Evolutionary conservation across 2,797 vertebrate genomes (phyloP).

Genomic region (Austrolebias charrua): DNA sequence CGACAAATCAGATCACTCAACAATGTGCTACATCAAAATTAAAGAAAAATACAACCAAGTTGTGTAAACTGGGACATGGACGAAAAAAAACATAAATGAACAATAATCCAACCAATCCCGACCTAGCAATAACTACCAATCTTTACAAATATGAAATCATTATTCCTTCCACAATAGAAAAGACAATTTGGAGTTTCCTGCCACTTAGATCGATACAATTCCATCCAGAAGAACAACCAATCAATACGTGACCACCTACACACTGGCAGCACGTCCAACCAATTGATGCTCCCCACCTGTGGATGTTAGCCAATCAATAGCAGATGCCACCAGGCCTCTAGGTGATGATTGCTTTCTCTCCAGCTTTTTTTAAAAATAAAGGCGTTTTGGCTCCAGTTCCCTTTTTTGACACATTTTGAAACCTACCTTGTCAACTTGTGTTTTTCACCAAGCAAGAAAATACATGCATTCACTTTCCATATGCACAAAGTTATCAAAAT

Average conservation of each 20-base stretch:
- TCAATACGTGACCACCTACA: constrained; percentile 67
- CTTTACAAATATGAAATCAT: constrained; percentile 58
- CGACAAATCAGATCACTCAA: constrained; percentile 6
- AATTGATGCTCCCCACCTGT: constrained; percentile 69
- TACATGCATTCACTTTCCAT: constrained; percentile 17
- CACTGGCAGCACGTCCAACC: constrained; percentile 44
- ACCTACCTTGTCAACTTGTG: constrained; percentile 36
- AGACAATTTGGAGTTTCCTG: constrained; percentile 35
- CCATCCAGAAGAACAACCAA: constrained; percentile 57
- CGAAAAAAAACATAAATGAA: background rate
- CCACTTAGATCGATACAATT: constrained; percentile 48
- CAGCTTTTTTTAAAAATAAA: constrained; percentile 36
- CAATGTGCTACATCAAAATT: constrained; percentile 5
- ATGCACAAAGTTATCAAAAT: background rate
- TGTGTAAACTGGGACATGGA: constrained; percentile 19
- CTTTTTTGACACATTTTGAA: constrained; percentile 1
- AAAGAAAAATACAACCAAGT: constrained; percentile 14
- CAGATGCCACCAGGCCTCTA: constrained; percentile 57
- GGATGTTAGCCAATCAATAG: constrained; percentile 69
- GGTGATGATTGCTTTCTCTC: constrained; percentile 69
- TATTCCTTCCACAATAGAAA: constrained; percentile 43
- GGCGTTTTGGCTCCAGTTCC: constrained; percentile 34
- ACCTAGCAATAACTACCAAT: constrained; percentile 37
- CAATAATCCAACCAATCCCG: constrained; percentile 20
- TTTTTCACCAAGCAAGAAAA: constrained; percentile 37